Conservation (phyloP, 2,888 invertebrate species). For the Apotomis turbidana region DNA sequence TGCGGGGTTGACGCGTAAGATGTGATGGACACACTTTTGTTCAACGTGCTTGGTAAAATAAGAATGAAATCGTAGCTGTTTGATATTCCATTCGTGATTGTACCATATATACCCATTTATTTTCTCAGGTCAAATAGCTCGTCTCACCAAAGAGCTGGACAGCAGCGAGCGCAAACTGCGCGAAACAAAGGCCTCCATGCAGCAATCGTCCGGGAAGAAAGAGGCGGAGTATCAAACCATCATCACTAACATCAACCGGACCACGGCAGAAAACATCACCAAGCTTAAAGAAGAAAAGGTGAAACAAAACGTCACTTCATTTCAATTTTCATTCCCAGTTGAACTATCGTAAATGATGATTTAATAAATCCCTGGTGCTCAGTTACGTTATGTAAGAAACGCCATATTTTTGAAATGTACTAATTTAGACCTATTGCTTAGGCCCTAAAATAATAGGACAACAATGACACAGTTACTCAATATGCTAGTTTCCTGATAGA, state of each 20-base stretch:
- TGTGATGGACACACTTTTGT: no score
- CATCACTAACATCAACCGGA: constrained; percentile 87
- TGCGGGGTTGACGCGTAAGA: no score
- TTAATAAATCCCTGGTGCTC: no score
- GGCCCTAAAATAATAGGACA: no score
- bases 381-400: no score
- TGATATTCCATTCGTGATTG: no score
- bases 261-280: constrained; percentile 88
- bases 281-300: constrained; percentile 92
- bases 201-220: constrained; percentile 89
- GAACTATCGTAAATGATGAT: not conserved
- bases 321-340: not conserved
- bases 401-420: no score
- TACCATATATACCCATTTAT: constrained; percentile 35
- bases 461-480: no score
- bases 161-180: constrained; percentile 85
- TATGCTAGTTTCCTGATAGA: no score
- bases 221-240: constrained; percentile 92
- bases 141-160: constrained; percentile 90
- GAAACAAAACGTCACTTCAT: not conserved
- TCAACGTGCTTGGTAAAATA: no score
- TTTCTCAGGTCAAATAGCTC: constrained; percentile 84
- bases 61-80: no score
- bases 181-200: constrained; percentile 87
- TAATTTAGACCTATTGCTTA: no score